Conservation (phyloP, 1,140 invertebrate genomes). For the Papilio helenus region DNA sequence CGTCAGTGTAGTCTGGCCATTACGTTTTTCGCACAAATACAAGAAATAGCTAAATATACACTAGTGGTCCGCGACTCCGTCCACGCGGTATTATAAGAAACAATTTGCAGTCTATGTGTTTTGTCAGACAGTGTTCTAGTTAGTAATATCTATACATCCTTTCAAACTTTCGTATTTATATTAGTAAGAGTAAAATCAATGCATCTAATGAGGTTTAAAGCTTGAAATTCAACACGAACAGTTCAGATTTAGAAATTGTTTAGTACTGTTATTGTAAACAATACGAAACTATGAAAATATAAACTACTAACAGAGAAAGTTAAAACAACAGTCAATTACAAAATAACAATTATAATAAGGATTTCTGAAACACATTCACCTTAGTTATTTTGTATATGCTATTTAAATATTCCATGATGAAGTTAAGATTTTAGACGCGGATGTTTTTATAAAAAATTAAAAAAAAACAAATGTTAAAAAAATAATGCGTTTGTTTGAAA, state of each 20-base stretch:
- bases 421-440: slow-evolving; percentile 6
- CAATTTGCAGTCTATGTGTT: too few relatives aligned
- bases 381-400: background rate
- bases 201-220: background rate
- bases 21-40: too few relatives aligned
- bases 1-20: too few relatives aligned
- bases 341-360: background rate
- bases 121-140: too few relatives aligned
- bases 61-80: too few relatives aligned
- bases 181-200: background rate
- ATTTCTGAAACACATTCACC: background rate
- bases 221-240: background rate
- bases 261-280: background rate
- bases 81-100: too few relatives aligned
- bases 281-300: slow-evolving; percentile 7
- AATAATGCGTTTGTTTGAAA: slow-evolving; percentile 6
- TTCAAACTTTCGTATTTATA: background rate
- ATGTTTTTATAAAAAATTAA: slow-evolving; percentile 16
- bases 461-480: background rate
- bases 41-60: too few relatives aligned
- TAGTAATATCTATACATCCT: too few relatives aligned
- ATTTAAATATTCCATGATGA: background rate
- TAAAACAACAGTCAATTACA: background rate
- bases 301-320: background rate
- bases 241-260: slow-evolving; percentile 3